phyloP scores from a whole-genome alignment of 2,888 invertebrate species.

The Asteroscopus sphinx region DNA sequence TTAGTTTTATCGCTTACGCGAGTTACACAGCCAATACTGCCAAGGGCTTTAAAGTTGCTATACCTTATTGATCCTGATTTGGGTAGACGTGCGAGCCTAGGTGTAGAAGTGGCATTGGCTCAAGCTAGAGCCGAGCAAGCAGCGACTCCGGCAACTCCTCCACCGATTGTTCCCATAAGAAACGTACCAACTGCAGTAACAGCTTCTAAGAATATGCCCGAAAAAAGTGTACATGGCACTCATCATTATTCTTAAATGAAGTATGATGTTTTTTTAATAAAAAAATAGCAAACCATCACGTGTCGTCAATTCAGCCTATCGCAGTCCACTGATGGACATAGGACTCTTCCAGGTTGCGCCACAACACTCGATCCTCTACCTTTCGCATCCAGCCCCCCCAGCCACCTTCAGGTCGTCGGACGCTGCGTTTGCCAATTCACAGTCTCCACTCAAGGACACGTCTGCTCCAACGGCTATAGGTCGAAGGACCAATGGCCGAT shows the following conservation, averaged over 20 bases:
- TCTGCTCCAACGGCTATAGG: too few species aligned
- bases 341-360: too few species aligned
- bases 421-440: too few species aligned
- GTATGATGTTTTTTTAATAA: too few species aligned
- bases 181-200: slow-evolving; percentile 24
- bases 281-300: too few species aligned
- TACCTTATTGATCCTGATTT: slow-evolving; percentile 93
- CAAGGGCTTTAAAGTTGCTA: slow-evolving; percentile 94
- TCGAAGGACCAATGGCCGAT: too few species aligned
- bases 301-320: too few species aligned
- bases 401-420: too few species aligned
- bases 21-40: slow-evolving; percentile 72
- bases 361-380: too few species aligned
- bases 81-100: slow-evolving; percentile 90
- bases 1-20: slow-evolving; percentile 10
- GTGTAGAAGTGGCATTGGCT: slow-evolving; percentile 30
- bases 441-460: too few species aligned
- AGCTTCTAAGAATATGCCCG: neutral
- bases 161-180: slow-evolving; percentile 11
- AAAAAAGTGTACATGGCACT: slow-evolving; percentile 10
- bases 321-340: too few species aligned
- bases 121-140: slow-evolving; percentile 11
- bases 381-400: too few species aligned
- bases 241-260: slow-evolving; percentile 2
- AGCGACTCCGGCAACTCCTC: slow-evolving; percentile 14